A percentile compares a stretch with the other conserved stretches of the same genome.
phyloP scores from a whole-genome alignment of 1,140 invertebrate genomes.

The Bombus waltoni region DNA sequence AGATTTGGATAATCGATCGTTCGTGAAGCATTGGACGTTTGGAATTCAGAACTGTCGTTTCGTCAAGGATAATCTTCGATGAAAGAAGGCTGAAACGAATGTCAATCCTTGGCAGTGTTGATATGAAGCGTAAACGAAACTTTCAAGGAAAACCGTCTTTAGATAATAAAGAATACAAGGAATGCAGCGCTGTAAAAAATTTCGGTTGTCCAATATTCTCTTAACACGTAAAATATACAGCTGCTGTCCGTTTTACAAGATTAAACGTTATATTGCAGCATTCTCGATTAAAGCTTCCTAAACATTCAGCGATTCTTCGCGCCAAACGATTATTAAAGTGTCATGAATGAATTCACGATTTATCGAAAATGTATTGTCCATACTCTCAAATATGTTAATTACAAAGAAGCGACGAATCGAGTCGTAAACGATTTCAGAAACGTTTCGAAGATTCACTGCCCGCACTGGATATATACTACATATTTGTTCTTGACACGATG shows the following conservation, averaged over 20 bases:
- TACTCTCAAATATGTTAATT: not conserved
- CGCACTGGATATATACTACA: conserved; percentile 23
- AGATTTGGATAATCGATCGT: not conserved
- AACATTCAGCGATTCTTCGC: not conserved
- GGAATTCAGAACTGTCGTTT: conserved; percentile 27
- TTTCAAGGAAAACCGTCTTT: not conserved
- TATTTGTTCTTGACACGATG: conserved; percentile 10
- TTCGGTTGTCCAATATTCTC: not conserved
- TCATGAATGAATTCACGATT: not conserved
- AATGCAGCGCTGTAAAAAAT: not conserved
- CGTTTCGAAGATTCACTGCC: conserved; percentile 48
- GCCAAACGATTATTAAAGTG: not conserved
- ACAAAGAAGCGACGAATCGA: not conserved
- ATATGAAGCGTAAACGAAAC: conserved; percentile 58
- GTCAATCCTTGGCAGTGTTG: conserved; percentile 65
- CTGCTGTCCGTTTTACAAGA: not conserved
- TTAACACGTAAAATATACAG: not conserved
- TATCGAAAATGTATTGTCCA: conserved; percentile 29
- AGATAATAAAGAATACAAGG: not conserved
- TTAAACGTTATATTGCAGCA: not conserved
- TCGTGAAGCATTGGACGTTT: not conserved
- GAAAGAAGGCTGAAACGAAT: not conserved
- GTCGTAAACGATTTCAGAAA: conserved; percentile 1
- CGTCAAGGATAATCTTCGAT: not conserved
- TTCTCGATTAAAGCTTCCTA: not conserved